Conservation (phyloP, 2,113 vertebrate genomes). For the Crotalus viridis region DNA sequence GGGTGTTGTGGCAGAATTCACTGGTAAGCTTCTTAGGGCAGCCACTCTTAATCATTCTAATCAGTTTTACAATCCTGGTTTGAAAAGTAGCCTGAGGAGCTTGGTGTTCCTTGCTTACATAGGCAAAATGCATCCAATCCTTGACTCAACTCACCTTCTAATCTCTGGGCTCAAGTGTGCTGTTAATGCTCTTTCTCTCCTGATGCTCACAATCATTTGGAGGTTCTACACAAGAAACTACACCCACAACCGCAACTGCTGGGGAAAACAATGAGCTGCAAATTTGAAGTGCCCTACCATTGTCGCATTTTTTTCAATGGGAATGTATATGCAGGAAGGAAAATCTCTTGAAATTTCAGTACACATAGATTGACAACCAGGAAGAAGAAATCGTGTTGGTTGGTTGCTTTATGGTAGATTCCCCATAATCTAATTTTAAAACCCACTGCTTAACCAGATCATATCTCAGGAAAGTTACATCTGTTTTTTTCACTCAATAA, state of each 20-base stretch:
- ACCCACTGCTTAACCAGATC: not conserved
- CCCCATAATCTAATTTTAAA: not conserved
- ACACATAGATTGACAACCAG: not conserved
- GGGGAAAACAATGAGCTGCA: not conserved
- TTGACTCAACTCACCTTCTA: not conserved
- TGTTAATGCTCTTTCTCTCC: not conserved
- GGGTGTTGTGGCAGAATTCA: not conserved
- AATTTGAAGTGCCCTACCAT: not conserved
- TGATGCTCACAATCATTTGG: not conserved
- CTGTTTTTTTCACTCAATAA: not conserved
- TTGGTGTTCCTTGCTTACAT: not conserved
- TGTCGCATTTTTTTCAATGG: not conserved
- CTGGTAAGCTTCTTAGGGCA: not conserved
- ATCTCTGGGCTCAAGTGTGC: not conserved
- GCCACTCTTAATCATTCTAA: not conserved
- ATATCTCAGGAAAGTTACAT: not conserved
- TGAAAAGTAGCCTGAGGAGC: not conserved
- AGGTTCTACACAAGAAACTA: not conserved
- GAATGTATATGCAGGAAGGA: not conserved
- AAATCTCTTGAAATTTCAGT: not conserved
- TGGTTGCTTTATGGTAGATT: not conserved
- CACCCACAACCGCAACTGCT: not conserved
- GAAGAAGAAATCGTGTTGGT: not conserved
- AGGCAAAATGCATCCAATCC: not conserved
- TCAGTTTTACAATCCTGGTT: not conserved